Percentiles rank a stretch among this genome's conserved stretches.
Conservation (phyloP, 2,797 vertebrate genomes). For the Sebastes wilsoni region DNA sequence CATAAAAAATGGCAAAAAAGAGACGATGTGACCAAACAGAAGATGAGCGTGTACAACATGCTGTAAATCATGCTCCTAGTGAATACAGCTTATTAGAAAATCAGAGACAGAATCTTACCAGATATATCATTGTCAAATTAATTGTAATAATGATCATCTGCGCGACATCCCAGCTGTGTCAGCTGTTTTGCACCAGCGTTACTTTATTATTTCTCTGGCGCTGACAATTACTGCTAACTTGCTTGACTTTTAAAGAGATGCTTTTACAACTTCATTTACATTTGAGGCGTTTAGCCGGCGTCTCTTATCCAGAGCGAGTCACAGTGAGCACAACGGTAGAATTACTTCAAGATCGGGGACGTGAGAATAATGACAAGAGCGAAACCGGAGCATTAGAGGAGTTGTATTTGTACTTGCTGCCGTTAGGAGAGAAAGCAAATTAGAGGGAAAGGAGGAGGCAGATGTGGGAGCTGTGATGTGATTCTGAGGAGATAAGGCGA, state of each 20-base stretch:
- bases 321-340: slow-evolving; percentile 40
- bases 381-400: neutral
- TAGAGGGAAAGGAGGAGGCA: slow-evolving; percentile 22
- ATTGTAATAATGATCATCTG: slow-evolving; percentile 50
- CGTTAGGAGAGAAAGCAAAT: slow-evolving; percentile 42
- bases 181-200: slow-evolving; percentile 25
- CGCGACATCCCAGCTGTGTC: slow-evolving; percentile 39
- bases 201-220: slow-evolving; percentile 15
- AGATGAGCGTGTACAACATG: neutral
- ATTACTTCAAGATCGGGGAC: slow-evolving; percentile 48
- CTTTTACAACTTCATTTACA: slow-evolving; percentile 52
- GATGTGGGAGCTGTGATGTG: slow-evolving; percentile 41
- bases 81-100: slow-evolving; percentile 28
- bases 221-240: slow-evolving; percentile 30
- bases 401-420: slow-evolving; percentile 28
- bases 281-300: slow-evolving; percentile 37
- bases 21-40: neutral
- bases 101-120: neutral
- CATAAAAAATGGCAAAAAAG: neutral
- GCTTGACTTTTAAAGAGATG: slow-evolving; percentile 43
- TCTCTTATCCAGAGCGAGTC: slow-evolving; percentile 42
- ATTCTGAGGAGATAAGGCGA: slow-evolving; percentile 39
- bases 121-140: slow-evolving; percentile 61
- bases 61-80: slow-evolving; percentile 10
- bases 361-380: slow-evolving; percentile 55